Percentiles rank a stretch among this genome's conserved stretches.
These are phyloP conservation scores for Elephas maximus DNA, from an alignment of 2,113 vertebrate genomes.

Conservation along the genomic window DNA sequence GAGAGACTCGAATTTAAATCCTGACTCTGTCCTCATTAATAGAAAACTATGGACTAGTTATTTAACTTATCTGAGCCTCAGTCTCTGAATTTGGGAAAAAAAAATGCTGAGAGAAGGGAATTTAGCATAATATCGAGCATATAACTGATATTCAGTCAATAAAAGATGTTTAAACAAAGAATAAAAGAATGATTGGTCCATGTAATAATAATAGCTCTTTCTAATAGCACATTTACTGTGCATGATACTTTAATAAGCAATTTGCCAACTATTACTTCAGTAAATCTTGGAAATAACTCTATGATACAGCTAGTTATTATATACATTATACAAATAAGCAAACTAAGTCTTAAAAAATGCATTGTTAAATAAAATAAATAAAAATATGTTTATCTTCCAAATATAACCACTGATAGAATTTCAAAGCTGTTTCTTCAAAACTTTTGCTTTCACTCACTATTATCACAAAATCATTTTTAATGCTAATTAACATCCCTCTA, in stretches of 20 bases:
- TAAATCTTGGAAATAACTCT: not conserved
- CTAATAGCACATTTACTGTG: not conserved
- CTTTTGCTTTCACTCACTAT: not conserved
- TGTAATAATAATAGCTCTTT: not conserved
- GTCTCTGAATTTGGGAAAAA: not conserved
- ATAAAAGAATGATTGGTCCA: not conserved
- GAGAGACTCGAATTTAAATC: not conserved
- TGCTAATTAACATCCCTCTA: conserved; percentile 22
- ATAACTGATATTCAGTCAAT: not conserved
- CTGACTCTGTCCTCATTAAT: not conserved
- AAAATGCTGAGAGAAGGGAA: not conserved
- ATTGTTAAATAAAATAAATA: conserved; percentile 28
- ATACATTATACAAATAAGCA: not conserved
- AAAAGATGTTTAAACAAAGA: not conserved
- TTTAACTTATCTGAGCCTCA: not conserved
- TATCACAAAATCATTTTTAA: conserved; percentile 23
- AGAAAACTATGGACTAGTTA: not conserved
- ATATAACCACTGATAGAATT: not conserved
- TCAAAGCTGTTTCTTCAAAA: conserved; percentile 10
- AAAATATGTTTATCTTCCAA: not conserved
- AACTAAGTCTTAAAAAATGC: not conserved
- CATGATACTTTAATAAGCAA: not conserved
- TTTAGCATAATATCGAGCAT: not conserved
- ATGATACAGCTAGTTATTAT: not conserved
- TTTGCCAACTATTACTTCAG: not conserved